Evolutionary conservation across 2,888 invertebrate genomes (phyloP), one percentile per base, ranked within the genome.

Genomic region (Euclidia mi): DNA sequence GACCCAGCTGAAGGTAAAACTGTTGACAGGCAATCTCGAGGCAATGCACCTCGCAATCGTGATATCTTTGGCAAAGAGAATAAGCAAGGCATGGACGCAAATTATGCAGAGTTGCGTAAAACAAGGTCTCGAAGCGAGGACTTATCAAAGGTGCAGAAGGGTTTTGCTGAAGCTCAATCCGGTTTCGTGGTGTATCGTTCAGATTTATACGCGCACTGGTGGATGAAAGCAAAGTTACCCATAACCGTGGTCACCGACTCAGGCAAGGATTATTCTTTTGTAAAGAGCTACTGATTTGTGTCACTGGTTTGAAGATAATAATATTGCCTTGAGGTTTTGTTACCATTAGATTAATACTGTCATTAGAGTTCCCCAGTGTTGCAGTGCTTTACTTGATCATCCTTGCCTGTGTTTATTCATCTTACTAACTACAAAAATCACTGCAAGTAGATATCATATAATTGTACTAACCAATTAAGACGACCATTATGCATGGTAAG

Each of bases 161-260:
- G 88, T 71, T 76, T 91, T 66, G 79, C 87, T 46, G 92, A 89
- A 76, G 82, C 86, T 48, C 88, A 91, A 67, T 85, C 89, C 68
- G 94, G 94, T 61, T 94, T 93, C 73, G 89, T 95, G 88, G 94
- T 96, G 82, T 98, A 96, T 90, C 97, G 96, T 58, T 97, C 98
- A 42, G 98, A 97, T 81, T 95, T 98, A 90, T 98, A 98, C 90
- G 98, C 98, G 65, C 98, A 98, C 94, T 98, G 98, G 98, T 98
- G 98, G 98, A 96, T 98, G 95, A 98, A 98, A 95, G 97, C 97
- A 85, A 96, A 97, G 84, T 95, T 97, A 85, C 97, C 97, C 67
- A 95, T 95, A 72, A 95, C 94, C 78, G 95, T 96, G 89, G 92
- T 94, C 94, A 92, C 88, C 90, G 92, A 94, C 94, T 94, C 95